Evolutionary conservation across 2,797 vertebrate species (phyloP), one percentile per base, ranked within the genome.

Genomic region (Carcharodon carcharias): DNA sequence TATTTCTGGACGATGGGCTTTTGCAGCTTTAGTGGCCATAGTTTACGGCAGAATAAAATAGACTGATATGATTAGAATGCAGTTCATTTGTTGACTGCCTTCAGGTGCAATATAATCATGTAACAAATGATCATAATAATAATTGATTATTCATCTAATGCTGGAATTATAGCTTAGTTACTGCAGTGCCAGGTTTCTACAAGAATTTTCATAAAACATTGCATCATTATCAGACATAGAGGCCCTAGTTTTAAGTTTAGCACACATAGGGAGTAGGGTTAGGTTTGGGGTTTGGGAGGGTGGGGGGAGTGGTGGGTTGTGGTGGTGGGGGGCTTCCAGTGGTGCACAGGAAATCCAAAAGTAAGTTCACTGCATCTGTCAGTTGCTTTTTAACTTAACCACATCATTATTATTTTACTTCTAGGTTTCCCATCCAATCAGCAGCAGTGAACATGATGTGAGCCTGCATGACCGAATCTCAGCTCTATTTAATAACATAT

Each of bases 31-130:
- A 92, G 54, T 92, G 54, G 23, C 56, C 5, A 92, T 58, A 63
- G 21, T 92, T 91, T 92, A 92, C 18, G 31, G 58, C 35, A 58
- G 5, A 92, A 92, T 92, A 63, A 92, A 92, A 92, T 63, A 92
- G 58, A 92, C 31, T 63, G 56, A 92, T 92, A 16, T 0, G 11
- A 92, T 92, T n/a, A 63, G 56, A 92, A 92, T 63, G 31, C 18
- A 63, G 14, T 92, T 92, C 63, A 31, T 92, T 63, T 92, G 28
- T 63, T n/a, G 56, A n/a, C 16, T 92, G 89, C 58, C 89, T 92
- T 63, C 7, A 63, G 56, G 58, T 92, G 31, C 58, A 58, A n/a
- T 92, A 92, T 92, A 92, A 63, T 92, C 58, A 92, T 14, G n/a
- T 63, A 58, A 92, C 63, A 92, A 92, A 92, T 92, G 89, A 63